These are phyloP conservation scores for Apis dorsata DNA, from an alignment of 1,140 invertebrate genomes.

Conservation along the genomic window DNA sequence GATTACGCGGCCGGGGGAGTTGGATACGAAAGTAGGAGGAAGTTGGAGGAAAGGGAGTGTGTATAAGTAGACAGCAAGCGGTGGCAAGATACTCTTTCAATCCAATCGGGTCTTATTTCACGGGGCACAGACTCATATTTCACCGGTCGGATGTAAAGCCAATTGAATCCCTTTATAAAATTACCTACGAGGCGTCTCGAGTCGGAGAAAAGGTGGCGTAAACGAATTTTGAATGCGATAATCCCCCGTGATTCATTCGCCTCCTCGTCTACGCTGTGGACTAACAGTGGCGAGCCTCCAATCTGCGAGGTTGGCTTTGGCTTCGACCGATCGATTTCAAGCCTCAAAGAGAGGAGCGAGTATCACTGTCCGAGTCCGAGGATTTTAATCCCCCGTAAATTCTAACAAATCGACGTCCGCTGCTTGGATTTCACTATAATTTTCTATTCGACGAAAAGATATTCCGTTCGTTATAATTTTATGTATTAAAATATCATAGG, in stretches of 20 bases:
- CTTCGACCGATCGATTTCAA: constrained; percentile 16
- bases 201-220: constrained; percentile 55
- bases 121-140: constrained; percentile 74
- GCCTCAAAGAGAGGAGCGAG: constrained; percentile 11
- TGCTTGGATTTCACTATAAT: not conserved
- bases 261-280: constrained; percentile 36
- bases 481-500: no score
- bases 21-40: constrained; percentile 7
- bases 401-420: constrained; percentile 7
- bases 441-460: not conserved
- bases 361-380: constrained; percentile 1
- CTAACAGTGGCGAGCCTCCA: constrained; percentile 3
- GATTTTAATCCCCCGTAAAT: constrained; percentile 21
- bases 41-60: constrained; percentile 14
- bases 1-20: not conserved
- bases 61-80: constrained; percentile 73
- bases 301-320: not conserved
- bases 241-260: constrained; percentile 70
- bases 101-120: constrained; percentile 75
- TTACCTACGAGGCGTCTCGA: constrained; percentile 65
- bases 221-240: constrained; percentile 73
- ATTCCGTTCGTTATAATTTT: no score
- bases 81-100: constrained; percentile 72
- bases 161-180: constrained; percentile 76
- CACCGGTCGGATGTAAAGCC: constrained; percentile 69